These are phyloP conservation scores for Gastrophysa polygoni DNA, from an alignment of 2,888 invertebrate genomes.

Conservation along the genomic window DNA sequence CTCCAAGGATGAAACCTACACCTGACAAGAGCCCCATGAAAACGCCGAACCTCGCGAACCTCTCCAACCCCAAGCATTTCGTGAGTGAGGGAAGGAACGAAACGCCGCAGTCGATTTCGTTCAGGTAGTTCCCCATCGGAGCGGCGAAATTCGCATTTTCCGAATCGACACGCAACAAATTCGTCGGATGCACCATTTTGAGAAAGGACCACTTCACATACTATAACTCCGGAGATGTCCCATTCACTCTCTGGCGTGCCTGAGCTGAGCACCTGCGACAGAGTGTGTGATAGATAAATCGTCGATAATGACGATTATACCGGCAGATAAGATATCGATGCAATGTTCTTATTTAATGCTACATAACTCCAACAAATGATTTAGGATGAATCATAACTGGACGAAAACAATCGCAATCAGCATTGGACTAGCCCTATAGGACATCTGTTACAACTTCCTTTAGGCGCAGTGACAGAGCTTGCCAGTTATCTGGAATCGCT, in stretches of 20 bases:
- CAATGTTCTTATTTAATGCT: too few species aligned
- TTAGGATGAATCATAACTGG: neutral
- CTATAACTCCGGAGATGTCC: neutral
- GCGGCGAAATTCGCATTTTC: slow-evolving; percentile 47
- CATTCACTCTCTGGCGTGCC: neutral
- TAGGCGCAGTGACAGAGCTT: too few species aligned
- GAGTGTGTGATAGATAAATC: slow-evolving; percentile 2
- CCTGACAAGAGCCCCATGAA: slow-evolving; percentile 58
- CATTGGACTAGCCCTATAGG: neutral
- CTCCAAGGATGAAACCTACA: slow-evolving; percentile 58
- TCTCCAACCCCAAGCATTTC: slow-evolving; percentile 55
- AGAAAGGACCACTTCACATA: neutral
- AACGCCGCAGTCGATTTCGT: slow-evolving; percentile 61
- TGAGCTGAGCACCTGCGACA: slow-evolving; percentile 3
- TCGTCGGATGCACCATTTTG: slow-evolving; percentile 51
- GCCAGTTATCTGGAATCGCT: too few species aligned
- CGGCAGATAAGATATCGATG: neutral
- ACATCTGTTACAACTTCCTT: too few species aligned
- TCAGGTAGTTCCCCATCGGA: slow-evolving; percentile 44
- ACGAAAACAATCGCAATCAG: neutral
- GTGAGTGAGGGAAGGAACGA: slow-evolving; percentile 55
- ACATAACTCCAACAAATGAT: neutral
- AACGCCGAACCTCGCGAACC: slow-evolving; percentile 58
- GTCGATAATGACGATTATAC: slow-evolving; percentile 6
- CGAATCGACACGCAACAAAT: slow-evolving; percentile 51